These are phyloP conservation scores for Sinocyclocheilus rhinocerous DNA, from an alignment of 2,113 vertebrate species.

Conservation along the genomic window DNA sequence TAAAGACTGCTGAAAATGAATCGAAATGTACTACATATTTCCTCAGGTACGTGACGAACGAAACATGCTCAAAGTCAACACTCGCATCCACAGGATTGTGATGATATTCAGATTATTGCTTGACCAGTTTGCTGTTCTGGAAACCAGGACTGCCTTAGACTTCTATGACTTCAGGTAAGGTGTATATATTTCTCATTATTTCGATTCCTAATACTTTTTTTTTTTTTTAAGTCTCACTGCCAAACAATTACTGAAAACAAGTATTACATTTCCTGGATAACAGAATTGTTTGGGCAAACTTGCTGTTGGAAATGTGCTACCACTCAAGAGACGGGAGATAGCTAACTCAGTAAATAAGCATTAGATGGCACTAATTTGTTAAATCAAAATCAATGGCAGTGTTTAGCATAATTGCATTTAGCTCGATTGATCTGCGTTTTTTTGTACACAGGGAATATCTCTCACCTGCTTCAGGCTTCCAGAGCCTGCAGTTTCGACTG, in stretches of 20 bases:
- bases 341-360: slow-evolving; percentile 19
- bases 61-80: slow-evolving; percentile 94
- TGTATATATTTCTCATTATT: background rate
- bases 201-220: background rate
- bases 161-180: slow-evolving; percentile 94
- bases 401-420: slow-evolving; percentile 18
- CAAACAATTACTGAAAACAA: background rate
- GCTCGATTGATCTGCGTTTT: slow-evolving; percentile 25
- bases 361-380: slow-evolving; percentile 34
- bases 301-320: slow-evolving; percentile 11
- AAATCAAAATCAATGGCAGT: slow-evolving; percentile 30
- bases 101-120: slow-evolving; percentile 89
- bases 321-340: background rate
- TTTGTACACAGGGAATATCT: slow-evolving; percentile 83
- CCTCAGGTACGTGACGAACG: slow-evolving; percentile 89
- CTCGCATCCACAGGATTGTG: slow-evolving; percentile 86
- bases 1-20: background rate
- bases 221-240: background rate
- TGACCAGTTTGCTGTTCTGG: slow-evolving; percentile 90
- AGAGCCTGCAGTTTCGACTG: slow-evolving; percentile 93
- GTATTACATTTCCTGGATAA: background rate
- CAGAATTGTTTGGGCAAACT: background rate
- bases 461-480: slow-evolving; percentile 91
- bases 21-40: background rate
- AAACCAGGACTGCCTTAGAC: slow-evolving; percentile 93